Percentiles rank a stretch among this genome's conserved stretches.
Evolutionary conservation across 1,140 invertebrate species (phyloP).

Genomic region (Phenacoccus solenopsis): DNA sequence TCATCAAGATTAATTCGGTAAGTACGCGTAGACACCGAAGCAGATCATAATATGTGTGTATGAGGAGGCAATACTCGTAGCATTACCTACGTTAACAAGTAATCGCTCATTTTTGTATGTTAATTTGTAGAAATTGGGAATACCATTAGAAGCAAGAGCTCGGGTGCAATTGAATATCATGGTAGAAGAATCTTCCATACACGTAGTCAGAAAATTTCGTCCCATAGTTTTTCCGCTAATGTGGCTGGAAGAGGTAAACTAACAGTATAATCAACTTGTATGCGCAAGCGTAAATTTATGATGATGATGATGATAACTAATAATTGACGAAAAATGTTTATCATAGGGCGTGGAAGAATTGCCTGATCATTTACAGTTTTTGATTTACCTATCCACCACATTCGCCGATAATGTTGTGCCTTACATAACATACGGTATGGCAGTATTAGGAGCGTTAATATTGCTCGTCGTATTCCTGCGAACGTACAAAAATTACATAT

Average conservation of each 20-base stretch:
- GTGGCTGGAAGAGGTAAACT: conserved; percentile 67
- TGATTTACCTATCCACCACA: conserved; percentile 60
- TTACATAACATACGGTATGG: conserved; percentile 53
- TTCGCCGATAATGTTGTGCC: conserved; percentile 54
- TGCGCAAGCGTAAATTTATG: not conserved
- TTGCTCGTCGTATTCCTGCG: conserved; percentile 51
- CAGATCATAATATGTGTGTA: not conserved
- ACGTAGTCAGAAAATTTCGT: conserved; percentile 57
- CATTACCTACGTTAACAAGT: not conserved
- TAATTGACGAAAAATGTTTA: conserved; percentile 3
- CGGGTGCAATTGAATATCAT: conserved; percentile 69
- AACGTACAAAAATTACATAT: conserved; percentile 58
- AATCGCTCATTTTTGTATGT: conserved; percentile 22
- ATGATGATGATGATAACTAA: too few species aligned
- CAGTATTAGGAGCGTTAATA: conserved; percentile 48
- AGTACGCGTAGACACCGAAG: conserved; percentile 29
- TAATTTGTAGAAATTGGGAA: conserved; percentile 62
- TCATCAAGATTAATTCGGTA: conserved; percentile 78
- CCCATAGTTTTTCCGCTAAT: conserved; percentile 72
- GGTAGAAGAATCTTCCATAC: conserved; percentile 54
- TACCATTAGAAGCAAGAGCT: conserved; percentile 66
- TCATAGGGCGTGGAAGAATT: conserved; percentile 73
- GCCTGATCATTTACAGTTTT: conserved; percentile 45
- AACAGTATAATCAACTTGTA: not conserved
- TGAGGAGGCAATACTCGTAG: too few species aligned